These are phyloP conservation scores for Spodoptera littoralis DNA, from an alignment of 2,888 invertebrate species.

Conservation along the genomic window DNA sequence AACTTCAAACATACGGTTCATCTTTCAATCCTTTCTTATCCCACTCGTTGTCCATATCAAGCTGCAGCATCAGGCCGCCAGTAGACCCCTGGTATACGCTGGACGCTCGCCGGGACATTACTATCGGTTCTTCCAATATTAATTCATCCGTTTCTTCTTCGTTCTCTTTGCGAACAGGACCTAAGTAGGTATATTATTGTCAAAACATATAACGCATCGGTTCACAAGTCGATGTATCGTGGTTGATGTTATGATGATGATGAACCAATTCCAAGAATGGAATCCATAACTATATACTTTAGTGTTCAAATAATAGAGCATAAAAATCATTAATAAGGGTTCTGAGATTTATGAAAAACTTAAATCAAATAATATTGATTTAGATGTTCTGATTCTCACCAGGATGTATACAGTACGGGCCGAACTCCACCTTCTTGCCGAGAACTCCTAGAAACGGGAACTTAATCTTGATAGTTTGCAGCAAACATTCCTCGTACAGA, in stretches of 20 bases:
- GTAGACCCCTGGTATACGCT: slow-evolving; percentile 75
- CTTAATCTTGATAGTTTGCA: slow-evolving; percentile 87
- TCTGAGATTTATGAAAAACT: no score
- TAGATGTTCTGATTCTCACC: slow-evolving; percentile 59
- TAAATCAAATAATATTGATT: no score
- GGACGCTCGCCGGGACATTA: slow-evolving; percentile 71
- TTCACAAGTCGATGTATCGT: no score
- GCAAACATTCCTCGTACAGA: slow-evolving; percentile 86
- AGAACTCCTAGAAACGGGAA: slow-evolving; percentile 88
- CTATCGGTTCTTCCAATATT: slow-evolving; percentile 47
- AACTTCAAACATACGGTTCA: slow-evolving; percentile 59
- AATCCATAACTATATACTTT: no score
- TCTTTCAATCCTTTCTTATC: slow-evolving; percentile 56
- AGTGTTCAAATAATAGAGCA: no score
- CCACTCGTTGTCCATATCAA: slow-evolving; percentile 52
- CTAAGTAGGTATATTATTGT: slow-evolving; percentile 57
- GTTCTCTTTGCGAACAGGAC: slow-evolving; percentile 72
- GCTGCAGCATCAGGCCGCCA: slow-evolving; percentile 73
- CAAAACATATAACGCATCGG: no score
- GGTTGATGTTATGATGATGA: no score
- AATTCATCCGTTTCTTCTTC: slow-evolving; percentile 50
- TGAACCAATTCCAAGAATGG: no score
- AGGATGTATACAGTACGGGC: slow-evolving; percentile 86
- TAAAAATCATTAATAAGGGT: no score
- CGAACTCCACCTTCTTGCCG: slow-evolving; percentile 89